Conservation (phyloP, 1,140 invertebrate species). For the Bombus pascuorum region DNA sequence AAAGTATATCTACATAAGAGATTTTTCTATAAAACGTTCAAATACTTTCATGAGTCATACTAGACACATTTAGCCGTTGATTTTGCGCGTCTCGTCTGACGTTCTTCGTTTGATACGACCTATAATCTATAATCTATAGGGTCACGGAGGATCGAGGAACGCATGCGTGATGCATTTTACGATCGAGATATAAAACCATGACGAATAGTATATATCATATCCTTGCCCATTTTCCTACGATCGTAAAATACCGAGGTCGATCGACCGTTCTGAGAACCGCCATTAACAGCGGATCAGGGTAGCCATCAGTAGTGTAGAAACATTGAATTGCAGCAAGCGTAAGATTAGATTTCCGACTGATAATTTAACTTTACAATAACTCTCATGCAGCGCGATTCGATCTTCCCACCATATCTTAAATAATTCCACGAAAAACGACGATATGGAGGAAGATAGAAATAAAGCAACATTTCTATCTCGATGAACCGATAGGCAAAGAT, state of each 20-base stretch:
- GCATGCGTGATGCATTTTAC: constrained; percentile 37
- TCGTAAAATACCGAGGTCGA: neutral
- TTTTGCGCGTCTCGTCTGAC: neutral
- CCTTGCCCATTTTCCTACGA: constrained; percentile 12
- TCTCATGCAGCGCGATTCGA: neutral
- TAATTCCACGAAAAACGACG: too few species aligned
- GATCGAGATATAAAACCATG: constrained; percentile 44
- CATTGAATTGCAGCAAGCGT: neutral
- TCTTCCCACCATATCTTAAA: too few species aligned
- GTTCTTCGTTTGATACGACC: neutral
- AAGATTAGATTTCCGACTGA: neutral
- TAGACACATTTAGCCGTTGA: neutral
- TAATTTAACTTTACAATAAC: neutral
- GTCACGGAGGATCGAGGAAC: constrained; percentile 23
- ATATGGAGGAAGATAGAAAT: neutral
- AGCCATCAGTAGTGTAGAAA: neutral
- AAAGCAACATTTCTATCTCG: constrained; percentile 43
- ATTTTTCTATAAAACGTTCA: neutral
- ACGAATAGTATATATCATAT: constrained; percentile 28
- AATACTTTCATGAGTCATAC: neutral
- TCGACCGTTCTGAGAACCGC: neutral
- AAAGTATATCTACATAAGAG: too few species aligned
- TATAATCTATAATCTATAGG: neutral
- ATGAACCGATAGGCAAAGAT: constrained; percentile 37
- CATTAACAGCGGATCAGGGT: neutral